Base-by-base conservation (phyloP, 2,888 invertebrate genomes). In the Parapristionchus giblindavisi region DNA sequence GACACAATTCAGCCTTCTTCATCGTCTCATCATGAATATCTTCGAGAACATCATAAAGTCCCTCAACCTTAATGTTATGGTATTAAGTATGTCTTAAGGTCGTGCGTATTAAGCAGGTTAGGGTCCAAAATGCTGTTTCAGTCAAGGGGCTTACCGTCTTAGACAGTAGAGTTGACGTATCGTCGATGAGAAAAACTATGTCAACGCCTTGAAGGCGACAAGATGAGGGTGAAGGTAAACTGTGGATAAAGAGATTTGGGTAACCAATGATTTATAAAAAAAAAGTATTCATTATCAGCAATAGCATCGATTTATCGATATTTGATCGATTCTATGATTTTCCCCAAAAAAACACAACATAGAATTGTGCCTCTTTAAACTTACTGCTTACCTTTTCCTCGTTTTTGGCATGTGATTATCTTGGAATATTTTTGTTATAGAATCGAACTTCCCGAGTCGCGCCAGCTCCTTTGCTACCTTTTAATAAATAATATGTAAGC, bases 1-100 rank as follows among this genome's bases (percentile, higher is more conserved):
- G 51, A 68, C 68, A 68, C 36, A 48, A 21, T 48, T 68, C 68
- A 3, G 34, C 68, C 51, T 14, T 36, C 36, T 34, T 51, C 36
- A 6, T 1, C 3, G 68, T 68, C 24, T 68, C 68, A 1, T 38
- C 17, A 24, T 68, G 68, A 34, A 68, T 51, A 24, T 29, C 43
- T 29, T 65, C 63, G 0, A 65, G 43, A n/a, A 65, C 29, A 6
- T 4, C 29, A 29, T 65, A 43, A n/a, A 65, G 63, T 1, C 63
- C 63, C 43, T 65, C 63, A 32, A 21, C 17, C 21, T 17, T 65
- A 40, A 43, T 65, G 14, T n/a, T n/a, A n/a, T n/a, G n/a, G n/a
- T n/a, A n/a, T n/a, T n/a, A n/a, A n/a, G n/a, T n/a, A n/a, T n/a
- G n/a, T n/a, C n/a, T n/a, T n/a, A n/a, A n/a, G n/a, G n/a, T n/a